phyloP scores from a whole-genome alignment of 2,888 invertebrate species.

The Protophormia terraenovae region DNA sequence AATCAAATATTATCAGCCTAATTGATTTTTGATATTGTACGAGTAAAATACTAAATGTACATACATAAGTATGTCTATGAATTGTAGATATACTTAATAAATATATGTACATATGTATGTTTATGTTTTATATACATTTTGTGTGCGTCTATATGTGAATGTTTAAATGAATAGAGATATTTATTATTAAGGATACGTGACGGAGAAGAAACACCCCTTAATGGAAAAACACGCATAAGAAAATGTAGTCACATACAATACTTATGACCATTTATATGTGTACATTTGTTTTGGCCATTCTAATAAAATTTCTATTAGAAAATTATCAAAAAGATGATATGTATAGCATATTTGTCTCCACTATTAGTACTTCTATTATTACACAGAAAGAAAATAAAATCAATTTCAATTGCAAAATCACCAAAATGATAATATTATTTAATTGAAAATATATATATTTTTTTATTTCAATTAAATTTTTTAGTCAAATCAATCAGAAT shows the following conservation, averaged over 20 bases:
- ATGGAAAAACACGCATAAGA: background rate
- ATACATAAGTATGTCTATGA: background rate
- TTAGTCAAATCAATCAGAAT: too few relatives aligned
- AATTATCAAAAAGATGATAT: background rate
- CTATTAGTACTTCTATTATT: background rate
- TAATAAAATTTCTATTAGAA: conserved; percentile 15
- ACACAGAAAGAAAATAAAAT: too few relatives aligned
- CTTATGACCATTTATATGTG: background rate
- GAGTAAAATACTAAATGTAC: background rate
- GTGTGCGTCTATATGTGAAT: background rate
- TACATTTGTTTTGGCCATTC: background rate
- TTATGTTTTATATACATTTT: background rate
- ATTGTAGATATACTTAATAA: background rate
- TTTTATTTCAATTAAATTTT: too few relatives aligned
- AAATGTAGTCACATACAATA: conserved; percentile 26
- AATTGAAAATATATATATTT: too few relatives aligned
- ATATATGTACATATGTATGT: background rate
- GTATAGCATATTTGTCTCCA: background rate
- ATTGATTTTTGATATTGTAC: conserved; percentile 28
- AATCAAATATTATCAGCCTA: background rate
- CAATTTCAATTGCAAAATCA: too few relatives aligned
- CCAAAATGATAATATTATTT: too few relatives aligned
- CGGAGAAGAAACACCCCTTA: background rate
- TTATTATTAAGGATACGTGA: conserved; percentile 27
- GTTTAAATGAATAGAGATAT: background rate